Evolutionary conservation across 2,888 invertebrate genomes (phyloP).

Genomic region (Cephus spinipes): DNA sequence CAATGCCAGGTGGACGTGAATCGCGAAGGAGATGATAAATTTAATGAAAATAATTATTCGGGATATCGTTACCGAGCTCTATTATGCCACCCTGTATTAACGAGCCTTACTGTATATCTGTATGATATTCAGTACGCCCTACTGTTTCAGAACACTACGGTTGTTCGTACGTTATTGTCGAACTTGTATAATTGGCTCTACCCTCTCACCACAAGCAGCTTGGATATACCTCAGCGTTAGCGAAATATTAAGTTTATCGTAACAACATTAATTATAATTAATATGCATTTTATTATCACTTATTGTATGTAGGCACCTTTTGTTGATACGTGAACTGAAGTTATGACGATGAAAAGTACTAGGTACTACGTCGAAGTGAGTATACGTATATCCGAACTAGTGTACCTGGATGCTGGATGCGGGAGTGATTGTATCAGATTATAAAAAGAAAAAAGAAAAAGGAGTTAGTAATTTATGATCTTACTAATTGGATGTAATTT

Average conservation of each 20-base stretch:
- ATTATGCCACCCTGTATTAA: not conserved
- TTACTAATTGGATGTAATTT: not conserved
- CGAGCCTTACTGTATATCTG: constrained; percentile 1
- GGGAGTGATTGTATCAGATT: not conserved
- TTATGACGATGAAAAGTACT: not conserved
- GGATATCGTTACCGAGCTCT: not conserved
- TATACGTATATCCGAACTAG: not conserved
- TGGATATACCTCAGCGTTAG: constrained; percentile 53
- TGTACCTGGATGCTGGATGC: not conserved
- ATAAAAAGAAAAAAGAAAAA: not conserved
- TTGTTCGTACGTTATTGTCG: constrained; percentile 48
- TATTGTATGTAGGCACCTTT: constrained; percentile 26
- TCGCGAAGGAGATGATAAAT: not conserved
- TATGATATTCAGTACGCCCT: constrained; percentile 5
- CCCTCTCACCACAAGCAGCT: constrained; percentile 64
- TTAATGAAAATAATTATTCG: not conserved
- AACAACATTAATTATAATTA: constrained; percentile 36
- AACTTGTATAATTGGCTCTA: constrained; percentile 60
- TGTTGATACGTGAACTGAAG: not conserved
- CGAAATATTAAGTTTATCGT: constrained; percentile 44
- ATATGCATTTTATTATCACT: constrained; percentile 28
- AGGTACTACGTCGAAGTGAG: not conserved
- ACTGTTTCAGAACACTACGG: constrained; percentile 26
- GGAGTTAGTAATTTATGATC: not conserved
- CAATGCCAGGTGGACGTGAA: not conserved